These are phyloP conservation scores for Orchesellides sinensis DNA, from an alignment of 2,888 invertebrate genomes.

Conservation along the genomic window DNA sequence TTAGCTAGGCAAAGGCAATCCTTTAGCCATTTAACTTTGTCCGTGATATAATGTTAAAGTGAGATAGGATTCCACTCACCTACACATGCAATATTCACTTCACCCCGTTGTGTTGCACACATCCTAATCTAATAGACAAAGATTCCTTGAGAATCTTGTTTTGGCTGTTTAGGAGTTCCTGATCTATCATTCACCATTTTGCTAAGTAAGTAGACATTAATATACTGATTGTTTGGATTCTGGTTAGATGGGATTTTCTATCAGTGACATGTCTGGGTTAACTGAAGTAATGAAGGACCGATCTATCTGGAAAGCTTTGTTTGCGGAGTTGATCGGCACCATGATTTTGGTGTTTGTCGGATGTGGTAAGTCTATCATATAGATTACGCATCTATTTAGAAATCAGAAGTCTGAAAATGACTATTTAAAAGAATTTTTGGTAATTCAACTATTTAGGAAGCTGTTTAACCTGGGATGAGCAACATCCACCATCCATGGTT, in stretches of 20 bases:
- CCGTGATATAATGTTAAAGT: neutral
- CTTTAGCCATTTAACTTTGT: too few species aligned
- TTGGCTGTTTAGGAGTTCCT: too few species aligned
- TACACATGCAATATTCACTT: neutral
- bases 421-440: neutral
- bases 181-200: neutral
- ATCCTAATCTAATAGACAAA: neutral
- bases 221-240: slow-evolving; percentile 22
- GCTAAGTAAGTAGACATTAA: slow-evolving; percentile 5
- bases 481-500: slow-evolving; percentile 61
- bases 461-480: slow-evolving; percentile 59
- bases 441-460: slow-evolving; percentile 43
- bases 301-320: slow-evolving; percentile 87
- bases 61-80: neutral
- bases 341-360: slow-evolving; percentile 92
- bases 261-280: slow-evolving; percentile 81
- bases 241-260: slow-evolving; percentile 73
- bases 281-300: slow-evolving; percentile 83
- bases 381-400: slow-evolving; percentile 78
- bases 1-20: too few species aligned
- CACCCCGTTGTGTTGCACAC: neutral
- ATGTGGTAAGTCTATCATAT: slow-evolving; percentile 86
- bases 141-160: neutral
- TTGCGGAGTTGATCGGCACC: slow-evolving; percentile 93
- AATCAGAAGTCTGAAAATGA: slow-evolving; percentile 4